A percentile compares a stretch with the other conserved stretches of the same genome.
phyloP scores from a whole-genome alignment of 64 coral and sea anemone species.

The Dendrophyllia cribrosa region DNA sequence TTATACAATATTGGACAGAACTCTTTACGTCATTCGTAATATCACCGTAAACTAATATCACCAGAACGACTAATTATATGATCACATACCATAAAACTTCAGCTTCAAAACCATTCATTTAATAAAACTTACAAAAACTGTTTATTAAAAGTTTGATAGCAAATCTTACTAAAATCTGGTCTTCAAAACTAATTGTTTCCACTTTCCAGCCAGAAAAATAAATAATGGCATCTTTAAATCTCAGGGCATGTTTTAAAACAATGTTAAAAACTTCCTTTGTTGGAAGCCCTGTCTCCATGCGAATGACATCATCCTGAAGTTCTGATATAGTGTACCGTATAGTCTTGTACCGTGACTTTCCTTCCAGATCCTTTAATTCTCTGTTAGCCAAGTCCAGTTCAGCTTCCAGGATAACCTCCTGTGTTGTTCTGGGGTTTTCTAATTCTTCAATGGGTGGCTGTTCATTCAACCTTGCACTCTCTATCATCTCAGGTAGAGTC shows the following conservation, averaged over 20 bases:
- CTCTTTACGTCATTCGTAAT: too few species aligned
- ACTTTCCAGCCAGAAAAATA: constrained; percentile 40
- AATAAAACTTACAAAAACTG: too few species aligned
- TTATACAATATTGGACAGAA: too few species aligned
- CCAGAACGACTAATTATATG: too few species aligned
- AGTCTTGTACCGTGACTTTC: background rate
- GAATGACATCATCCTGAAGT: background rate
- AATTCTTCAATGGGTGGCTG: background rate
- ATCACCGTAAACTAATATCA: too few species aligned
- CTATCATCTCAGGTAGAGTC: background rate
- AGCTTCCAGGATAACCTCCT: background rate
- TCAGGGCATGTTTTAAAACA: constrained; percentile 3
- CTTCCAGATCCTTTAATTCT: background rate
- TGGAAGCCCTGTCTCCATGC: constrained; percentile 35
- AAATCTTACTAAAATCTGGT: constrained; percentile 55
- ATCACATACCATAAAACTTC: too few species aligned
- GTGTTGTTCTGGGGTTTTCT: background rate
- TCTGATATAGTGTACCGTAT: constrained; percentile 13
- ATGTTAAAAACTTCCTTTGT: constrained; percentile 35
- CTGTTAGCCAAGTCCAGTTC: constrained; percentile 8
- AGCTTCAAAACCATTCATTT: too few species aligned
- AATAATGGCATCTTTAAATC: constrained; percentile 15
- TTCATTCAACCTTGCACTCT: background rate
- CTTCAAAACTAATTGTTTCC: constrained; percentile 18
- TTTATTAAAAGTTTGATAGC: too few species aligned